Evolutionary conservation across 2,797 vertebrate genomes (phyloP), one percentile per base, ranked within the genome.

Genomic region (Onychomys torridus): DNA sequence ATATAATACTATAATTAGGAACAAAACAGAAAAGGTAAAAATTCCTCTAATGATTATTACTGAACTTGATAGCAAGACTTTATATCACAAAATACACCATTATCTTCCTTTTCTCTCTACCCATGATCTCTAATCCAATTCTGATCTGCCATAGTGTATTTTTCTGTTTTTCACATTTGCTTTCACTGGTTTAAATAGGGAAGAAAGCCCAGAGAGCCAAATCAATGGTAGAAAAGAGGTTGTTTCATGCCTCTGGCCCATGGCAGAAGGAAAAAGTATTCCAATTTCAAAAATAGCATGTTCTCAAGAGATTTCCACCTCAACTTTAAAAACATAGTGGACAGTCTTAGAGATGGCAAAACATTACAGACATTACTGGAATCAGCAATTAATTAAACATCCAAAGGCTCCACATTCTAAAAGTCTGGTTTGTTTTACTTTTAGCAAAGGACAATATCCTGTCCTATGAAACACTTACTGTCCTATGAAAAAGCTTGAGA

Each of bases 251-350:
- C 57, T 95, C 67, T 95, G 93, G 93, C 83, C 77, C 96, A 78
- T 34, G 77, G 89, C 93, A 97, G 85, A 81, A 93, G 90, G 89
- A 86, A 63, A 97, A 97, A 97, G 96, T 83, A 96, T 91, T 94
- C 84, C 55, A 40, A 77, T 91, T 96, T 97, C 93, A 96, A 97
- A 94, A 97, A 94, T 78, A 93, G 79, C 63, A 83, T 88, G 79
- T 93, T 96, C 89, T 94, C 55, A 97, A 96, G 91, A 94, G 83
- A 94, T 94, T 97, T 96, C 91, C 93, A 97, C 77, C 63, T 93
- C 67, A 77, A 73, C 88, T 96, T 96, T 94, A 77, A 69, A 95
- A 95, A 97, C 49, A 94, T 4, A 96, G 86, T 85, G 87, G 61
- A 73, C 69, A 89, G 63, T 83, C 85, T 90, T 87, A 87, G 82